Conservation (phyloP, 2,888 invertebrate species). For the Coelinius sp. region DNA sequence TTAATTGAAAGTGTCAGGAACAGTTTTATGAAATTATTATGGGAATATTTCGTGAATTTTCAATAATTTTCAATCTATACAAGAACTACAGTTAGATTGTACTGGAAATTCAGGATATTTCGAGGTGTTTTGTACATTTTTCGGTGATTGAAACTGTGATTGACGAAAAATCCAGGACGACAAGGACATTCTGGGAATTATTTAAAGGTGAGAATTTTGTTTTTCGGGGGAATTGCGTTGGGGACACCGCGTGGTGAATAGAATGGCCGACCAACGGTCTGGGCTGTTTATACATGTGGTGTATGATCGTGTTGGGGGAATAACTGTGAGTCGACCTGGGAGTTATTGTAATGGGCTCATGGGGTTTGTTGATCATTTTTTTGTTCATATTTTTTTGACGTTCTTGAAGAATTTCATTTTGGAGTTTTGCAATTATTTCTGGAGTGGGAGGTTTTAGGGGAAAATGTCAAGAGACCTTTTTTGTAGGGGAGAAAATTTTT, state of each 20-base stretch:
- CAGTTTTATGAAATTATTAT: constrained; percentile 51
- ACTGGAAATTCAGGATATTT: not conserved
- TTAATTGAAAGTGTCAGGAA: not conserved
- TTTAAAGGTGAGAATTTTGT: not conserved
- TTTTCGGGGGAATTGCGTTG: not conserved
- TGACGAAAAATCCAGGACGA: not conserved
- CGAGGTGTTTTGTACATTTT: not conserved
- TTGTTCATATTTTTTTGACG: not conserved
- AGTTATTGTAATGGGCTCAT: not conserved
- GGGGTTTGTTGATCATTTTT: not conserved
- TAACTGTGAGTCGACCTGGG: constrained; percentile 5
- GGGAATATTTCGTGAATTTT: constrained; percentile 63
- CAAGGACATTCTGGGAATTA: not conserved
- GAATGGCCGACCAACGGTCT: constrained; percentile 6
- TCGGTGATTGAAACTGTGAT: not conserved
- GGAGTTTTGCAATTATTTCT: too few relatives aligned
- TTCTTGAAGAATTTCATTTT: too few relatives aligned
- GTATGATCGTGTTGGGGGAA: not conserved
- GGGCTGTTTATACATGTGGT: constrained; percentile 4
- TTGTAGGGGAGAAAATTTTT: too few relatives aligned
- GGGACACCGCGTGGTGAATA: not conserved
- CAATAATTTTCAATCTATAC: constrained; percentile 61
- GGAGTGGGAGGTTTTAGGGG: too few relatives aligned
- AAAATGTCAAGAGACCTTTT: too few relatives aligned
- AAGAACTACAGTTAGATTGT: constrained; percentile 57